phyloP scores from a whole-genome alignment of 2,888 invertebrate species.

The Cistogaster globosa region DNA sequence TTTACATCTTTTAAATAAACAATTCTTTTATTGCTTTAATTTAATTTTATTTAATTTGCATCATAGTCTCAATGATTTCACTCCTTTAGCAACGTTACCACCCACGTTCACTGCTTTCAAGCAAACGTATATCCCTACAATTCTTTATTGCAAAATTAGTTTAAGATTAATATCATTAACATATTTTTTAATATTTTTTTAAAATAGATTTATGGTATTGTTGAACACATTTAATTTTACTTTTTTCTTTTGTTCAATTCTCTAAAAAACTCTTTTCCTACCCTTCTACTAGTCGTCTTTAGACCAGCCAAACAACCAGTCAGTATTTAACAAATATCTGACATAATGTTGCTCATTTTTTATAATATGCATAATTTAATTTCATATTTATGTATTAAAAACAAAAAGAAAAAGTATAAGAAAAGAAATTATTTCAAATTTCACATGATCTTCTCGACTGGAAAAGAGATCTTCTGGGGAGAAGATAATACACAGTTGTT shows the following conservation, averaged over 20 bases:
- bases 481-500: constrained; percentile 53
- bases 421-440: constrained; percentile 27
- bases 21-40: no score
- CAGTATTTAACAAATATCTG: constrained; percentile 25
- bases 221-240: constrained; percentile 52
- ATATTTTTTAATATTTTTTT: constrained; percentile 15
- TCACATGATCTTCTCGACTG: constrained; percentile 57
- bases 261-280: not conserved
- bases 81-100: constrained; percentile 25
- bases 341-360: constrained; percentile 77
- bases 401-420: constrained; percentile 5
- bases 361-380: constrained; percentile 79
- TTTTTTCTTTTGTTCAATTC: not conserved
- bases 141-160: constrained; percentile 44
- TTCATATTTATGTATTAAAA: constrained; percentile 71
- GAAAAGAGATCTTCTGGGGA: constrained; percentile 7
- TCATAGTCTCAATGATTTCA: not conserved
- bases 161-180: constrained; percentile 50
- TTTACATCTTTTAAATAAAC: no score
- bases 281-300: not conserved
- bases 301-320: not conserved
- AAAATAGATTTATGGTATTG: constrained; percentile 35
- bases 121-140: not conserved
- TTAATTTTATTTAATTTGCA: no score
- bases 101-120: constrained; percentile 24